A percentile compares a stretch with the other conserved stretches of the same genome.
Conservation (phyloP, 2,113 vertebrate species). For the Hippopotamus amphibius region DNA sequence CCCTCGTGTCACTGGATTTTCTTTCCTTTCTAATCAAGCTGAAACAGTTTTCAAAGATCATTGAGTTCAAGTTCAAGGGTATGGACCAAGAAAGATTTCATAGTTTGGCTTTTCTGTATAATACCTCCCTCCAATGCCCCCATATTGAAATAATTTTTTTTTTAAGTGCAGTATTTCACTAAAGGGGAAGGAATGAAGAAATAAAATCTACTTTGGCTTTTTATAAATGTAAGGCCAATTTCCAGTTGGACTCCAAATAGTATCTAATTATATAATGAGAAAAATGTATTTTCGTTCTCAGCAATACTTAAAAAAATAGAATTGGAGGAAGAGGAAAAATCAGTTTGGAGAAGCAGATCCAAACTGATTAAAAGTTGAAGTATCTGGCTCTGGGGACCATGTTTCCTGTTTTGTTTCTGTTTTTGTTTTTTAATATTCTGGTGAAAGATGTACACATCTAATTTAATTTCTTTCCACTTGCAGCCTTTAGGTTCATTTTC, state of each 20-base stretch:
- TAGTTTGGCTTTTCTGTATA: conserved; percentile 20
- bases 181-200: not conserved
- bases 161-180: not conserved
- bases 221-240: conserved; percentile 46
- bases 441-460: not conserved
- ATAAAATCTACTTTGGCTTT: not conserved
- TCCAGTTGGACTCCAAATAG: not conserved
- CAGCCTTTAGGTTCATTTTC: conserved; percentile 27
- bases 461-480: conserved; percentile 35
- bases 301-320: not conserved
- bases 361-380: conserved; percentile 4
- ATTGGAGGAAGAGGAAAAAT: not conserved
- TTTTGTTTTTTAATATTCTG: not conserved
- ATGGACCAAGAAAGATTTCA: not conserved
- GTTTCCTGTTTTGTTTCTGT: not conserved
- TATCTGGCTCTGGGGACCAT: not conserved
- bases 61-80: not conserved
- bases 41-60: not conserved
- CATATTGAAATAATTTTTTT: not conserved
- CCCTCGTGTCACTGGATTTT: not conserved
- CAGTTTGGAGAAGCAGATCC: not conserved
- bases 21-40: conserved; percentile 2
- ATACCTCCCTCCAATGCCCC: not conserved
- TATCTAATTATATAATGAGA: conserved; percentile 12
- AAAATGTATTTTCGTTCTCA: conserved; percentile 53